Percentiles rank a stretch among this genome's conserved stretches.
phyloP scores from a whole-genome alignment of 1,140 invertebrate species.

The Hyles vespertilio region DNA sequence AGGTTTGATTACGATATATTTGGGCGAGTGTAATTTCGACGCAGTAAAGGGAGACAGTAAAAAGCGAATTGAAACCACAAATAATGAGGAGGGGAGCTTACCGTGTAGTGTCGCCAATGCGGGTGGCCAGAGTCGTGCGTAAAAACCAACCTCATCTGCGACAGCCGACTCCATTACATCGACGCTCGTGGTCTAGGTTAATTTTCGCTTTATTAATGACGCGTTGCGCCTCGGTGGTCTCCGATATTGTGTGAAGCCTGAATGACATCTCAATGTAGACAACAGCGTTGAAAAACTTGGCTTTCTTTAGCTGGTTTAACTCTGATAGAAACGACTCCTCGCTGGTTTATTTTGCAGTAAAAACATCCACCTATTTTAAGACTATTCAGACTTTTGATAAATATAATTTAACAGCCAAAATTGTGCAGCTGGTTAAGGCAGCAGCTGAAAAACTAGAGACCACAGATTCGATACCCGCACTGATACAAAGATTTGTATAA shows the following conservation, averaged over 20 bases:
- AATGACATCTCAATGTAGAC: conserved; percentile 2
- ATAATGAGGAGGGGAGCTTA: conserved; percentile 50
- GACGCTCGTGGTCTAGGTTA: conserved; percentile 51
- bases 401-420: too few relatives aligned
- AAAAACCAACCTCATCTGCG: conserved; percentile 67
- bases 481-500: too few relatives aligned
- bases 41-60: conserved; percentile 52
- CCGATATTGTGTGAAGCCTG: neutral
- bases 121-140: conserved; percentile 69
- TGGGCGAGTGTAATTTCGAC: conserved; percentile 36
- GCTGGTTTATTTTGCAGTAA: too few relatives aligned
- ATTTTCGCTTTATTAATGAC: conserved; percentile 63
- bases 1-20: conserved; percentile 36
- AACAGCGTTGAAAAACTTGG: too few relatives aligned
- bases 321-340: too few relatives aligned
- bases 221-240: conserved; percentile 40
- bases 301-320: too few relatives aligned
- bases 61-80: conserved; percentile 73
- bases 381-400: too few relatives aligned
- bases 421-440: too few relatives aligned
- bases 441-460: too few relatives aligned
- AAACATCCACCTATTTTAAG: too few relatives aligned
- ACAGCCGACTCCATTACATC: conserved; percentile 52
- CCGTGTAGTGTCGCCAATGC: conserved; percentile 42
- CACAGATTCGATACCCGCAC: too few relatives aligned